These are phyloP conservation scores for Torymus tubicola DNA, from an alignment of 2,888 invertebrate species.

Conservation along the genomic window DNA sequence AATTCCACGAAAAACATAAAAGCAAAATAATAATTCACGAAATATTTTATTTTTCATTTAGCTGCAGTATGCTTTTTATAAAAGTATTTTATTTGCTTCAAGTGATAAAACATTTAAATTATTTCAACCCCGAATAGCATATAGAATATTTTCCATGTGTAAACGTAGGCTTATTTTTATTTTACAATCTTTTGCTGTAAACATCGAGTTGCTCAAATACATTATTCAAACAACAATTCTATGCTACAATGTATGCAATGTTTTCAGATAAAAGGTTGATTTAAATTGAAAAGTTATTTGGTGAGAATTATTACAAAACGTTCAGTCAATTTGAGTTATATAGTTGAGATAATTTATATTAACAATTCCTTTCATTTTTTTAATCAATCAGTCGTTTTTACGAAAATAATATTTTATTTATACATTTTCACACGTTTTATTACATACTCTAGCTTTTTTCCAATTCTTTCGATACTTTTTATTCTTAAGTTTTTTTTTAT, in stretches of 20 bases:
- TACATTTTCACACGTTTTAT: constrained; percentile 6
- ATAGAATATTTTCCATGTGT: not conserved
- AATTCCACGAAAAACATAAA: too few species aligned
- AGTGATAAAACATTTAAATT: too few species aligned
- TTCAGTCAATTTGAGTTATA: constrained; percentile 37
- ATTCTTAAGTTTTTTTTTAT: not conserved
- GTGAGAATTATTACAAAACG: constrained; percentile 19
- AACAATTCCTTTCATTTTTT: constrained; percentile 32
- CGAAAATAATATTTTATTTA: not conserved
- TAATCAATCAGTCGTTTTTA: not conserved
- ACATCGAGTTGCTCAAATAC: not conserved
- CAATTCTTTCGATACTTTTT: constrained; percentile 12
- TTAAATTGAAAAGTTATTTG: constrained; percentile 25
- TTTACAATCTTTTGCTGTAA: not conserved
- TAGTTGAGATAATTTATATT: constrained; percentile 30
- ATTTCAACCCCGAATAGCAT: too few species aligned
- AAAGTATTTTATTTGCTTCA: too few species aligned
- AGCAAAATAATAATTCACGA: too few species aligned
- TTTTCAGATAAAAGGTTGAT: constrained; percentile 42
- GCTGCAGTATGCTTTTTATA: too few species aligned
- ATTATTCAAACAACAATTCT: not conserved
- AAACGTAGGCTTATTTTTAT: constrained; percentile 4
- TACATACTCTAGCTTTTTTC: constrained; percentile 3
- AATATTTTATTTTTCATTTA: too few species aligned
- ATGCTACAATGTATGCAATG: constrained; percentile 15